Base-by-base conservation (phyloP, 2,113 vertebrate species). In the Amazona vittata region DNA sequence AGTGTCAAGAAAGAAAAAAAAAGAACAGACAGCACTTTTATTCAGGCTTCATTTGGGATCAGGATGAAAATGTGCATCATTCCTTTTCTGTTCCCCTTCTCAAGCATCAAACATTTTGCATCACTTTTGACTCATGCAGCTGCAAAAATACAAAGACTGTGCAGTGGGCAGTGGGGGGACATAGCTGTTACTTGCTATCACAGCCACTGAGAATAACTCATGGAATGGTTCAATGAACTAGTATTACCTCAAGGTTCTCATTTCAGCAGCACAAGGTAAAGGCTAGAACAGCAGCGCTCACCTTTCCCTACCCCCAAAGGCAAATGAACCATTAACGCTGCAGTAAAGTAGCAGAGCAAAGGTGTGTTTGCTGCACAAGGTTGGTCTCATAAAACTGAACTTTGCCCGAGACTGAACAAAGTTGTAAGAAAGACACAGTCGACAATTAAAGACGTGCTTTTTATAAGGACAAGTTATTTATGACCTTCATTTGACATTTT, bases 301-400 rank as follows among this genome's bases (percentile, higher is more conserved):
- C 94, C 95, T 96, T 93, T 25, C 95, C 96, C 95, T 89, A 15
- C 96, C 97, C 95, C 94, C 95, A 95, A 96, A 95, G 86, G 84
- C 96, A 97, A 97, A 97, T 1, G 94, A 96, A 94, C 78, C 89
- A 94, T 95, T 97, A 97, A 92, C 3, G 11, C 84, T 90, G 95
- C 94, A 95, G 92, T 94, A 96, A 95, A 96, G 92, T 70, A 86
- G 75, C 47, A 96, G 97, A 97, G 96, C 97, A 97, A 97, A 97
- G 97, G 97, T 97, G 91, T 97, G 96, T 97, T 97, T 97, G 95
- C 96, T 92, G 93, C 97, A 94, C 93, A 93, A 94, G 89, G 90
- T 83, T 95, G 75, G 90, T 83, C 94, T 92, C 94, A 92, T 97
- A 97, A 97, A 97, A 90, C 79, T 94, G 97, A 94, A 96, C 97